These are phyloP conservation scores for Monochamus saltuarius DNA, from an alignment of 1,140 invertebrate genomes.

Conservation along the genomic window DNA sequence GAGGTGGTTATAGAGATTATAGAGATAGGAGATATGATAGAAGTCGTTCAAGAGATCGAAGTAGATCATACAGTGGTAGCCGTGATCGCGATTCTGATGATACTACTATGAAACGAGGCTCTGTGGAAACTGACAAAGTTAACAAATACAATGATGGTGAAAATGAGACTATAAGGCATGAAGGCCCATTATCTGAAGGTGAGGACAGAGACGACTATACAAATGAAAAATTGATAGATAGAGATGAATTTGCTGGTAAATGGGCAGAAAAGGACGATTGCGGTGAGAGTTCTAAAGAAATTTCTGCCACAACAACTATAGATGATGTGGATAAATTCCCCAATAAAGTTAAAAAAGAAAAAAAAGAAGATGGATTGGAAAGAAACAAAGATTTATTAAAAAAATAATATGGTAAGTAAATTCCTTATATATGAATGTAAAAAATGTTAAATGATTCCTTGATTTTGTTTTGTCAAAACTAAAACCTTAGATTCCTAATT, in stretches of 20 bases:
- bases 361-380: conserved; percentile 55
- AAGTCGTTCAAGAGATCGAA: conserved; percentile 50
- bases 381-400: conserved; percentile 54
- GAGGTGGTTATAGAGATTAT: conserved; percentile 63
- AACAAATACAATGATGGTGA: conserved; percentile 62
- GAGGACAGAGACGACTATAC: conserved; percentile 67
- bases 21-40: conserved; percentile 59
- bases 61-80: conserved; percentile 46
- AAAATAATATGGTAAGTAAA: conserved; percentile 38
- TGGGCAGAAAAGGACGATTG: conserved; percentile 58
- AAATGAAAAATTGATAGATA: conserved; percentile 51
- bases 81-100: conserved; percentile 45
- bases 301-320: conserved; percentile 46
- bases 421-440: too few relatives aligned
- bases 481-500: too few relatives aligned
- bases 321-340: conserved; percentile 58
- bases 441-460: too few relatives aligned
- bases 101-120: conserved; percentile 49
- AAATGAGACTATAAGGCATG: conserved; percentile 54
- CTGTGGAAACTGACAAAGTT: conserved; percentile 62
- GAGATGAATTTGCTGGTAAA: conserved; percentile 62
- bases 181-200: conserved; percentile 69
- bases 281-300: conserved; percentile 32
- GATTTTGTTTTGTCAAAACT: too few relatives aligned
- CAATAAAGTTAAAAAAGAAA: conserved; percentile 55